Evolutionary conservation across 2,113 vertebrate genomes (phyloP).

Genomic region (Pelecanoides urinatrix): DNA sequence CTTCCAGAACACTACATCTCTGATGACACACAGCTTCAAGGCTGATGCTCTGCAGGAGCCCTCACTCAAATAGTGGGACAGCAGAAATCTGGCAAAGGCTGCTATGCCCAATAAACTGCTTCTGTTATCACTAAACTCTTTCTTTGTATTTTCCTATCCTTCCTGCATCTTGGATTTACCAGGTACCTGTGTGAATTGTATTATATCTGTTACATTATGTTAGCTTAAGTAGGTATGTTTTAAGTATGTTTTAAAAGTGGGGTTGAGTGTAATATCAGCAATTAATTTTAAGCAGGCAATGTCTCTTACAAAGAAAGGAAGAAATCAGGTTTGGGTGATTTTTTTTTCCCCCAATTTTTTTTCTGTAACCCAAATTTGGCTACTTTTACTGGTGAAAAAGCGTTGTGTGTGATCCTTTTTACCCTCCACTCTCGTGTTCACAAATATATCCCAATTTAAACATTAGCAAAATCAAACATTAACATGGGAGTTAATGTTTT

Average conservation of each 20-base stretch:
- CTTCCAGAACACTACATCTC: not conserved
- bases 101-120: not conserved
- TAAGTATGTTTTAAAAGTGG: not conserved
- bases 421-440: not conserved
- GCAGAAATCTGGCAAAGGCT: not conserved
- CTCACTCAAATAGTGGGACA: not conserved
- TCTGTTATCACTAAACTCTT: not conserved
- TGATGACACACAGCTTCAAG: not conserved
- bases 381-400: not conserved
- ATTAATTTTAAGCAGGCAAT: not conserved
- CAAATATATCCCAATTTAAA: slow-evolving; percentile 42
- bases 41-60: not conserved
- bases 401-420: not conserved
- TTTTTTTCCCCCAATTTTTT: not conserved
- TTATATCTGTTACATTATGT: not conserved
- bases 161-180: not conserved
- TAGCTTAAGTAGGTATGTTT: not conserved
- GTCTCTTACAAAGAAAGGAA: not conserved
- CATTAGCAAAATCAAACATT: slow-evolving; percentile 50
- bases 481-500: slow-evolving; percentile 48
- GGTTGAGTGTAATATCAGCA: not conserved
- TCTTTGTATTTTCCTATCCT: not conserved
- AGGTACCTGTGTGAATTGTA: not conserved
- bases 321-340: not conserved
- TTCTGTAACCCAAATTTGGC: not conserved